Base-by-base conservation (phyloP, 2,888 invertebrate species). In the Scelioninae gen. 1 region DNA sequence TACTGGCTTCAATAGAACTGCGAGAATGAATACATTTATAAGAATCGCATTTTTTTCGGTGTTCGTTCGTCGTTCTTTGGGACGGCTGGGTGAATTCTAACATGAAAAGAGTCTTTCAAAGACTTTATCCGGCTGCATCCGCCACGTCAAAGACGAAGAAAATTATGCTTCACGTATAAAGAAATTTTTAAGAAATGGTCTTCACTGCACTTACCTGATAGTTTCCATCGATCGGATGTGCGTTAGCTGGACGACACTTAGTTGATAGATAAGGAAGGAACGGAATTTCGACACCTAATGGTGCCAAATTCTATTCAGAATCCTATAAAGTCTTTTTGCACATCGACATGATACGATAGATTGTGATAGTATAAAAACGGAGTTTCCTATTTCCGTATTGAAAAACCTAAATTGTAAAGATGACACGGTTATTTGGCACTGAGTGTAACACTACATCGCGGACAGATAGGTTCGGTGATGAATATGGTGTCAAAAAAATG, bases 141-240 rank as follows among this genome's bases (percentile, higher is more conserved):
- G 34, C 58, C 11, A 40, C 23, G 32, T 15, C 49, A 49, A 63
- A 16, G 63, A 16, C 16, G 47, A 11, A 47, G 47, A 32, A 63
- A 63, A 49, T 23, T 23, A 23, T 63, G 47, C 16, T 7, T 47
- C 47, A 34, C 63, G 10, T 34, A 63, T 63, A 63, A 63, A 63
- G 38, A 51, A 65, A 38, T 51, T 51, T 38, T 51, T 65, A 51
- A 11, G 38, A 23, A 34, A 63, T 63, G 63, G 51, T 65, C 65
- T 51, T 38, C 51, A 51, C 65, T 51, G 65, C 51, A 51, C 63
- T 63, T 63, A 63, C 34, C 49, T 16, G 47, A 47, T 32, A 16
- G 34, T 63, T 34, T 63, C 60, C 7, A 34, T 63, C 63, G 47
- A 63, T 49, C 47, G 63, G 32, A 49, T 32, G 11, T 9, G 32